phyloP scores from a whole-genome alignment of 2,888 invertebrate genomes.

The Carterocephalus palaemon region DNA sequence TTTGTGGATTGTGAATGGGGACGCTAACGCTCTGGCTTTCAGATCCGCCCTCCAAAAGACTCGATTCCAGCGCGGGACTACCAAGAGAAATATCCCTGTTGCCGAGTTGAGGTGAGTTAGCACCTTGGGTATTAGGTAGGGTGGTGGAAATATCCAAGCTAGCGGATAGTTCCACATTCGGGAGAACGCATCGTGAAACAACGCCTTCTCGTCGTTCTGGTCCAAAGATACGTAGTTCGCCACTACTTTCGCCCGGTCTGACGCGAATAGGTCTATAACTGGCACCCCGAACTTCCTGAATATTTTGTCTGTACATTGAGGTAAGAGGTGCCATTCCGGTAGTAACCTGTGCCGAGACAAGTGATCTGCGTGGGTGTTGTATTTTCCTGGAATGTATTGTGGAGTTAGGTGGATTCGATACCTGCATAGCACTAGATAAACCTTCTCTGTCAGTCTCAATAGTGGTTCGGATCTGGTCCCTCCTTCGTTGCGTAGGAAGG shows the following conservation, averaged over 20 bases:
- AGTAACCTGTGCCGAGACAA: constrained; percentile 27
- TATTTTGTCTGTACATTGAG: not conserved
- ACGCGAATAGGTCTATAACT: not conserved
- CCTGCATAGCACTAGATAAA: too few relatives aligned
- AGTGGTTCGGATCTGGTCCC: too few relatives aligned
- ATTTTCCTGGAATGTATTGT: not conserved
- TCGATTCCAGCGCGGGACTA: too few relatives aligned
- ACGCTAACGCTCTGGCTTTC: constrained; percentile 2
- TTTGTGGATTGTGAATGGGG: constrained; percentile 6
- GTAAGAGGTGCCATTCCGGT: constrained; percentile 22
- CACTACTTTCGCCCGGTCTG: constrained; percentile 1
- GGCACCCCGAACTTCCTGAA: constrained; percentile 2
- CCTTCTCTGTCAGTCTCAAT: too few relatives aligned
- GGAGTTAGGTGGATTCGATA: not conserved
- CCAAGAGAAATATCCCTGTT: too few relatives aligned
- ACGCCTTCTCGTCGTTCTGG: not conserved
- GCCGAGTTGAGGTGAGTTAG: too few relatives aligned
- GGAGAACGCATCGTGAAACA: constrained; percentile 1
- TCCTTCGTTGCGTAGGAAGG: too few relatives aligned
- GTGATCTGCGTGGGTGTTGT: constrained; percentile 24
- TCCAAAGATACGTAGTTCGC: not conserved
- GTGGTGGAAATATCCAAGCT: constrained; percentile 6
- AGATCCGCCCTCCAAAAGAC: constrained; percentile 6
- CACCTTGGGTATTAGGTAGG: too few relatives aligned
- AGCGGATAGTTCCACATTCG: not conserved